Base-by-base conservation (phyloP, 2,888 invertebrate genomes). In the Ochropleura leucogaster region DNA sequence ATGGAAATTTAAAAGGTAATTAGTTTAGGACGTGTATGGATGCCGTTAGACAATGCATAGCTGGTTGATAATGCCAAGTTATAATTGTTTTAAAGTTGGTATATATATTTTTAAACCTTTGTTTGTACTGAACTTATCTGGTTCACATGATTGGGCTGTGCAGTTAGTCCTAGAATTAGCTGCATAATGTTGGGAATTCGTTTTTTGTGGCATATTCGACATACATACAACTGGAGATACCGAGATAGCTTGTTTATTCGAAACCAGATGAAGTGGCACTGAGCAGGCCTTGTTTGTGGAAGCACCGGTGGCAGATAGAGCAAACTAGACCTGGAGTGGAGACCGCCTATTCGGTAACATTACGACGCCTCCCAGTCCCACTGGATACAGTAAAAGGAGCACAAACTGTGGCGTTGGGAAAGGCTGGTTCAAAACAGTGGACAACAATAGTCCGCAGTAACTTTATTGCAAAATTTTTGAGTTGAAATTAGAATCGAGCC, bases 11-110 rank as follows among this genome's bases (percentile, higher is more conserved):
- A 40, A 77, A 83, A 80, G 64, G 78, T 77, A 79, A 85, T 84
- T 89, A 86, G 79, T 84, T 80, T 80, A 80, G 79, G 85, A 82
- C 71, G 67, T 76, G 74, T 84, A 84, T 78, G 77, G 78, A 65
- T 73, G 79, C 74, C 72, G 81, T 84, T 85, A 72, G 81, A 84
- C 85, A 87, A 83, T 84, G 81, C 80, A 79, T 82, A 74, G 68
- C 73, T 80, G 76, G 67, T 78, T 81, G 84, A 82, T 85, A 83
- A 85, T 85, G 80, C 74, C 70, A 81, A 84, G 73, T 69, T 82
- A 79, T 75, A 73, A 75, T 85, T 82, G 79, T 82, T 82, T 30
- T 75, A 16, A 66, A 72, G 63, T 72, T 72, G 9, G 68, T 70
- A 47, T 46, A 64, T 67, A 51, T 77, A 70, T 72, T 77, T 72